Evolutionary conservation across 2,888 invertebrate species (phyloP), one percentile per base, ranked within the genome.

Genomic region (Branchipolynoe longqiensis): DNA sequence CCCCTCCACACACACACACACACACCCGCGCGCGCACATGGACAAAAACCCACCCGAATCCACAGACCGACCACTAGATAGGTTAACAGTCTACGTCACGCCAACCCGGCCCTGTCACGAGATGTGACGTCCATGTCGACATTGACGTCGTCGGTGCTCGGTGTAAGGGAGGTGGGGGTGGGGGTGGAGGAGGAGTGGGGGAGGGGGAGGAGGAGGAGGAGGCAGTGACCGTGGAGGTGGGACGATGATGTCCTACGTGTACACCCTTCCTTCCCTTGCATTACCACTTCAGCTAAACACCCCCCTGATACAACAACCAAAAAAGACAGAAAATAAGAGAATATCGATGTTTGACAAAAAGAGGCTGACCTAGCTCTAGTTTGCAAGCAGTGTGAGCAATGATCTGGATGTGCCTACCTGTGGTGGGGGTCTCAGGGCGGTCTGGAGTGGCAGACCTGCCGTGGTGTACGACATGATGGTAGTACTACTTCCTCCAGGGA

Each of bases 351-450:
- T 54, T 14, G 54, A 62, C 25, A 62, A 22, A 62, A 25, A 28
- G 62, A 28, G 62, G n/a, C 18, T 12, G 48, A 48, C 48, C 18
- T 48, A 18, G n/a, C n/a, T 48, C 8, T 48, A 48, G 48, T 48
- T 48, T 48, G 48, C 8, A 18, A 48, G 48, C 8, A 48, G 48
- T 48, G 18, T 48, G n/a, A n/a, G n/a, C n/a, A n/a, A n/a, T n/a
- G n/a, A n/a, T n/a, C n/a, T n/a, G n/a, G n/a, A n/a, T n/a, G 48
- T 36, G 69, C 69, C 38, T 69, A 69, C 69, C 69, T 69, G 69
- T 18, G n/a, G n/a, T n/a, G 69, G 12, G 38, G 69, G 69, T 31
- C 62, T 33, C 36, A 38, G 38, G 38, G 62, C n/a, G 0, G 33
- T 33, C 69, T 69, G 69, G 69, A 69, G 69, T 33, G 69, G 69